Conservation (phyloP, 1,140 invertebrate species). For the Apocrypta bakeri region DNA sequence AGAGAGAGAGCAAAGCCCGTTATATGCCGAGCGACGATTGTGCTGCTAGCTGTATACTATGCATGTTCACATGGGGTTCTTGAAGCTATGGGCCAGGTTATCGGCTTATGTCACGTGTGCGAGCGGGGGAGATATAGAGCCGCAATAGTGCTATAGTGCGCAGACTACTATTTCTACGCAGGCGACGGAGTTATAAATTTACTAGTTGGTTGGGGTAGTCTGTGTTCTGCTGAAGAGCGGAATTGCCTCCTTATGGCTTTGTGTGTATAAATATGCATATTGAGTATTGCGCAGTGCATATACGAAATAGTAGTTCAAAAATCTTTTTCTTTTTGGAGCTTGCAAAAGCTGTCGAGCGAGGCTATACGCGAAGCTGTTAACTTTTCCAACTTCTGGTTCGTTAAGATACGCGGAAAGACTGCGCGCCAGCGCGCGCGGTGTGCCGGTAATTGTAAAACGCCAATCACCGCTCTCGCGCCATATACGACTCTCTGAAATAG, state of each 20-base stretch:
- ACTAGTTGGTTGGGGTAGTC: conserved; percentile 8
- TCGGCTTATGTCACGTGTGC: conserved; percentile 30
- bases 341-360: not conserved
- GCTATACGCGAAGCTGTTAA: not conserved
- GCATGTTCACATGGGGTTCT: not conserved
- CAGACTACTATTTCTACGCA: not conserved
- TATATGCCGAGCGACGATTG: not conserved
- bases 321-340: not conserved
- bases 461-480: conserved; percentile 15
- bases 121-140: not conserved
- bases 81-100: not conserved
- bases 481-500: conserved; percentile 30
- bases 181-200: conserved; percentile 27
- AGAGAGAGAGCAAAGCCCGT: not conserved
- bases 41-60: not conserved
- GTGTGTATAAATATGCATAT: too few relatives aligned
- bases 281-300: not conserved
- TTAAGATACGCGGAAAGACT: too few relatives aligned
- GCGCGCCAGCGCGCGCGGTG: too few relatives aligned
- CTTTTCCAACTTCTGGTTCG: not conserved
- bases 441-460: conserved; percentile 8
- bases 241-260: too few relatives aligned
- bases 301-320: too few relatives aligned
- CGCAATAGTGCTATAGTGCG: not conserved
- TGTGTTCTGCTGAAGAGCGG: not conserved